Evolutionary conservation across 2,113 vertebrate genomes (phyloP).

Genomic region (Atrichornis clamosus): DNA sequence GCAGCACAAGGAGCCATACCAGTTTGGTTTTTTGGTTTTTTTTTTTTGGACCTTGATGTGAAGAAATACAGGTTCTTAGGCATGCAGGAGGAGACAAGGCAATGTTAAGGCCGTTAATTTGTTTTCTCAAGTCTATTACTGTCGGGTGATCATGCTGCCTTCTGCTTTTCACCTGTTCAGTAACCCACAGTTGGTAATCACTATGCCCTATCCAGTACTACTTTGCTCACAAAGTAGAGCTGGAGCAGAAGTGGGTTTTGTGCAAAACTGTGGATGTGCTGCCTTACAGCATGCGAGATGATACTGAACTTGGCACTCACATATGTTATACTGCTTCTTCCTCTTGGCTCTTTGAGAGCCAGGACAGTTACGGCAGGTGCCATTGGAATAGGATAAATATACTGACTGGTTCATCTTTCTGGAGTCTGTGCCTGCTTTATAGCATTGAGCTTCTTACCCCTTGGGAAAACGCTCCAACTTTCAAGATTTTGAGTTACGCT

Average conservation of each 20-base stretch:
- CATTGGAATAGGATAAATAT: background rate
- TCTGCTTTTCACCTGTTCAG: background rate
- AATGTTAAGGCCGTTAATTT: background rate
- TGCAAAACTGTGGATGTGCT: background rate
- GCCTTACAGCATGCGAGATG: background rate
- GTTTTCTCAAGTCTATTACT: background rate
- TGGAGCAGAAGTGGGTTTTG: background rate
- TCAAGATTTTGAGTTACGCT: background rate
- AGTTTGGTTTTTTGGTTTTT: too few species aligned
- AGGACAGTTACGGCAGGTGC: background rate
- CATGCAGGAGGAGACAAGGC: background rate
- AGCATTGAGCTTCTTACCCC: rapidly evolving
- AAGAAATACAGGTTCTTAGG: background rate
- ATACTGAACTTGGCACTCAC: background rate
- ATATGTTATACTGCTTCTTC: background rate
- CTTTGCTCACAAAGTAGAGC: background rate
- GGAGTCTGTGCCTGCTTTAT: background rate
- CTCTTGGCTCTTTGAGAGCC: background rate
- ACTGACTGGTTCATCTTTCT: background rate
- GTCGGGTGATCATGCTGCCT: background rate
- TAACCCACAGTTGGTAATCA: background rate
- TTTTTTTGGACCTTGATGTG: background rate
- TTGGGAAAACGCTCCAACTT: background rate
- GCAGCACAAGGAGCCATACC: background rate
- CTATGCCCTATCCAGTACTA: background rate